Evolutionary conservation across 2,888 invertebrate species (phyloP).

Genomic region (Ormyrus rosae): DNA sequence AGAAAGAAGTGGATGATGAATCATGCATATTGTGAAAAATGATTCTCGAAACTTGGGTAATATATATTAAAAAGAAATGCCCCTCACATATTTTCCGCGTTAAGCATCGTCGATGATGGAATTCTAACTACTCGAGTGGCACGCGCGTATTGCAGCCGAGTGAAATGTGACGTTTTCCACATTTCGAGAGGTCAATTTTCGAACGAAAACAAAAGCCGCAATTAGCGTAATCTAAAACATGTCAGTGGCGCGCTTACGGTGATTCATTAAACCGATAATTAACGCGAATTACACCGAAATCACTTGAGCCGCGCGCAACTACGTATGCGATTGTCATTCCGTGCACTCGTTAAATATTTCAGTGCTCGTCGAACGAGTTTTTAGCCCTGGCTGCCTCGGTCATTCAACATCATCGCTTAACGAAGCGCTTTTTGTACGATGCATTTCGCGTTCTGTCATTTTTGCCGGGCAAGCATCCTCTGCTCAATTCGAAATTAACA

Average conservation of each 20-base stretch:
- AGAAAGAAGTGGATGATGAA: too few species aligned
- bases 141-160: neutral
- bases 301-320: constrained; percentile 11
- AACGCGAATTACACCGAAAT: constrained; percentile 43
- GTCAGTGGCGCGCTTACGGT: constrained; percentile 26
- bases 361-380: neutral
- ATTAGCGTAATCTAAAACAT: constrained; percentile 47
- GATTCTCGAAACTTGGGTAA: too few species aligned
- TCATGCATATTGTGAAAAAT: too few species aligned
- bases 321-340: constrained; percentile 30
- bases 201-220: constrained; percentile 31
- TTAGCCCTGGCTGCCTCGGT: neutral
- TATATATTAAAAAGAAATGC: too few species aligned
- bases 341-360: constrained; percentile 40
- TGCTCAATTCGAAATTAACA: constrained; percentile 11
- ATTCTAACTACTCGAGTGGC: too few species aligned
- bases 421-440: constrained; percentile 13
- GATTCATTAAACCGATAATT: constrained; percentile 50
- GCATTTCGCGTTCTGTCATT: constrained; percentile 9
- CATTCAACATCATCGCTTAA: neutral
- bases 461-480: neutral
- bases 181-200: constrained; percentile 29
- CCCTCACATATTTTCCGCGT: too few species aligned
- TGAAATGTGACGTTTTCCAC: constrained; percentile 19
- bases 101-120: too few species aligned